Percentiles rank a stretch among this genome's conserved stretches.
These are phyloP conservation scores for Champsocephalus esox DNA, from an alignment of 2,797 vertebrate genomes.

Conservation along the genomic window DNA sequence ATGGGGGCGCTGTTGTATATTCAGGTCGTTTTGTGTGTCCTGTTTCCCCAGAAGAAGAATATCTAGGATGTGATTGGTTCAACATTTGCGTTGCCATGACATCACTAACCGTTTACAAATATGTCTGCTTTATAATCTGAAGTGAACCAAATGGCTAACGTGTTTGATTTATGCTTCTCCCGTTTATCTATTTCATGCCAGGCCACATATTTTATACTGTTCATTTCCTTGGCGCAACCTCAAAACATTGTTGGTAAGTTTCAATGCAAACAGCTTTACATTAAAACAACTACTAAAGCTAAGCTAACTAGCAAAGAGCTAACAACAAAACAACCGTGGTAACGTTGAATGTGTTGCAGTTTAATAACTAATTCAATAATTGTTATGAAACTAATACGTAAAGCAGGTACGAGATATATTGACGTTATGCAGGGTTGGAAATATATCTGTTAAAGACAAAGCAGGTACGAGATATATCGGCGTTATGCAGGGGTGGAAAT, in stretches of 20 bases:
- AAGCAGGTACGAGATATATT: background rate
- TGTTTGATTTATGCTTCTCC: background rate
- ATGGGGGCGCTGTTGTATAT: conserved; percentile 18
- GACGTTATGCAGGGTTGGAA: background rate
- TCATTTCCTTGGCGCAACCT: conserved; percentile 37
- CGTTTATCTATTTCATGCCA: background rate
- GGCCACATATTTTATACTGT: conserved; percentile 36
- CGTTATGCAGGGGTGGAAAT: background rate
- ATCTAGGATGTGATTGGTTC: conserved; percentile 53
- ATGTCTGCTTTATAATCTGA: conserved; percentile 52
- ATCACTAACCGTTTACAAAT: conserved; percentile 57
- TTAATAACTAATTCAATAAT: rapidly evolving
- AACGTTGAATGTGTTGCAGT: background rate
- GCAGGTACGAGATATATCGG: background rate
- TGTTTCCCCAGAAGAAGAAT: conserved; percentile 27
- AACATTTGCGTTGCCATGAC: conserved; percentile 68
- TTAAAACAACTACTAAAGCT: conserved; percentile 1
- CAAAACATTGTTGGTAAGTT: conserved; percentile 77
- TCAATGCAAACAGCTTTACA: background rate
- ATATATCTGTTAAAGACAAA: too few species aligned
- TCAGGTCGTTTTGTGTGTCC: background rate
- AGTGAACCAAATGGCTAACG: conserved; percentile 61
- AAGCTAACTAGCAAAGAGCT: background rate
- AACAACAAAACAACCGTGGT: background rate
- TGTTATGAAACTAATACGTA: background rate